These are phyloP conservation scores for Leptodactylus fuscus DNA, from an alignment of 2,113 vertebrate species.

Conservation along the genomic window DNA sequence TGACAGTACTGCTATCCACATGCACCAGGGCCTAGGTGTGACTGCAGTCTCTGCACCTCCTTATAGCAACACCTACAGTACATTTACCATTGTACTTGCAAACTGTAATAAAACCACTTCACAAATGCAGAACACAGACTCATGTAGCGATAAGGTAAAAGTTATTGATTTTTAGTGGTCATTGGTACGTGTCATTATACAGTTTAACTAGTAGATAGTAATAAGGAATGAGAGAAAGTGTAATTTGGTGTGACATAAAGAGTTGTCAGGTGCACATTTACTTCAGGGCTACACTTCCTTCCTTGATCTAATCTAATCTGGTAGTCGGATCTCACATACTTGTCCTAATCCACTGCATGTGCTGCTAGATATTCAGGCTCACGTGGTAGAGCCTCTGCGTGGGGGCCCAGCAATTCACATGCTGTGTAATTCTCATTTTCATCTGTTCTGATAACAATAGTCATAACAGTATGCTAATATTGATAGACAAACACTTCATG, in stretches of 20 bases:
- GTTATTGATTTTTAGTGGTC: background rate
- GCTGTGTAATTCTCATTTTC: background rate
- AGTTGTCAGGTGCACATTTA: background rate
- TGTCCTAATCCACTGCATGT: background rate
- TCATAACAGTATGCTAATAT: background rate
- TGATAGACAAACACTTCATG: background rate
- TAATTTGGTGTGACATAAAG: background rate
- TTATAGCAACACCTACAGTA: no score
- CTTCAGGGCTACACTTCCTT: background rate
- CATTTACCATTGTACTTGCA: no score
- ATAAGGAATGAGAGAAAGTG: no score
- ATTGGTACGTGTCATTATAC: background rate
- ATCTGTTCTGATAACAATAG: background rate
- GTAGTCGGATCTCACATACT: background rate
- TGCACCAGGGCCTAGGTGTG: no score
- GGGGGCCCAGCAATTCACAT: background rate
- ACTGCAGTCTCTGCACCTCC: no score
- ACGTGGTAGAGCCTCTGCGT: background rate
- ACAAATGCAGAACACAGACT: background rate
- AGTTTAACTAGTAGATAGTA: background rate
- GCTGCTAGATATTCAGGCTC: background rate
- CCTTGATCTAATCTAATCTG: background rate
- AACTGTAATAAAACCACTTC: no score
- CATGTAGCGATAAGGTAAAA: background rate
- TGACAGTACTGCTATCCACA: no score